Conservation (phyloP, 1,140 invertebrate genomes). For the Drosophila repleta region DNA sequence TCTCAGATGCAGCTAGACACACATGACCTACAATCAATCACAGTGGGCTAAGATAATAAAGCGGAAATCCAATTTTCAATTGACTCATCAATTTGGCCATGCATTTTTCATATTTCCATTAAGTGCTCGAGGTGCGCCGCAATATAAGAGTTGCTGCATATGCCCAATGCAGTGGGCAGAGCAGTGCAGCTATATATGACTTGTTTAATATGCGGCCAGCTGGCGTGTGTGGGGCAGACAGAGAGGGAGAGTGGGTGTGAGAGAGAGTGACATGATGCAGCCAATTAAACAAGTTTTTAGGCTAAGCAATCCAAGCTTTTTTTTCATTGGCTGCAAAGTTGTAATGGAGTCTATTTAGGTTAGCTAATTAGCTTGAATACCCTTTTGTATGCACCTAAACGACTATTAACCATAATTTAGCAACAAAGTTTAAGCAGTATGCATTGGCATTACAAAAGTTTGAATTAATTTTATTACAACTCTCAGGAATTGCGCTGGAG, state of each 20-base stretch:
- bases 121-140: neutral
- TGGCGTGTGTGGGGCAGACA: neutral
- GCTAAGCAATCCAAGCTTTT: too few species aligned
- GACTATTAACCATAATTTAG: neutral
- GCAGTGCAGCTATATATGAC: slow-evolving; percentile 1
- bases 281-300: too few species aligned
- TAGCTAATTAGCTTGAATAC: too few species aligned
- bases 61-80: neutral
- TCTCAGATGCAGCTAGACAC: slow-evolving; percentile 60
- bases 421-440: slow-evolving; percentile 4
- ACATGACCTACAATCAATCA: slow-evolving; percentile 75
- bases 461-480: slow-evolving; percentile 38
- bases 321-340: too few species aligned
- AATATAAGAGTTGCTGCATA: neutral
- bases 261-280: too few species aligned
- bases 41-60: slow-evolving; percentile 39
- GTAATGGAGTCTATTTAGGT: too few species aligned
- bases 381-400: neutral
- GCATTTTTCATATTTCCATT: slow-evolving; percentile 35
- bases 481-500: slow-evolving; percentile 3
- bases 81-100: slow-evolving; percentile 21
- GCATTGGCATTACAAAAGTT: slow-evolving; percentile 29
- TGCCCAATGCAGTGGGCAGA: neutral
- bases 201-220: neutral
- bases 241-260: neutral